Evolutionary conservation across 2,113 vertebrate genomes (phyloP), one percentile per base, ranked within the genome.

Genomic region (Leuciscus idus): DNA sequence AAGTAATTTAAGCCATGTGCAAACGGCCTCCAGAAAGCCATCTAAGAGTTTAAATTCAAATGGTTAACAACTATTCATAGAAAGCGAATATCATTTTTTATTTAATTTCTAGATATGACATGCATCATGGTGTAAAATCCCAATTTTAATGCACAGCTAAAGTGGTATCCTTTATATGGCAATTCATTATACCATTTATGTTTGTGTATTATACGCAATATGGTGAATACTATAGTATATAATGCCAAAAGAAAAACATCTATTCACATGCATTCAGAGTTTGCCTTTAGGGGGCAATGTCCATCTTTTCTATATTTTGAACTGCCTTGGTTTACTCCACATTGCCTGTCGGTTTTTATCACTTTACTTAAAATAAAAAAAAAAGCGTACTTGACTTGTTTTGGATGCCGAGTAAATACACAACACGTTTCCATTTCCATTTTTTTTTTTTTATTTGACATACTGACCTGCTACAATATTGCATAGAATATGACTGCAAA

Each of bases 381-480:
- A 17, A 68, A 70, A 2, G 68, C 4, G 33, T 10, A 33, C 2
- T 39, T 43, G 19, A 46, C 39, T 46, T 11, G 15, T 39, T 28
- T 23, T 30, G 21, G 17, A 61, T 59, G 17, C 26, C 10, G n/a
- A 80, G 43, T 62, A 15, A 84, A 33, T 17, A 57, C 48, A 78
- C 6, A 21, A 89, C 26, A 76, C 19, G 28, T 75, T 81, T 72
- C 13, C 30, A 72, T 17, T 86, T 88, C 61, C 76, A 66, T 46
- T 64, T 86, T 87, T 90, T 30, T 33, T 26, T 33, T 43, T 43
- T 43, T 88, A 89, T 89, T 90, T 72, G 50, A 83, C 84, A 85
- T 88, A 90, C 85, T 85, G 84, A 85, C 80, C 86, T 88, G 89
- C 88, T 91, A 91, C 90, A 83, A 88, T 89, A 85, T 90, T 91